Conservation (phyloP, 2,888 invertebrate genomes). For the Merodon equestris region DNA sequence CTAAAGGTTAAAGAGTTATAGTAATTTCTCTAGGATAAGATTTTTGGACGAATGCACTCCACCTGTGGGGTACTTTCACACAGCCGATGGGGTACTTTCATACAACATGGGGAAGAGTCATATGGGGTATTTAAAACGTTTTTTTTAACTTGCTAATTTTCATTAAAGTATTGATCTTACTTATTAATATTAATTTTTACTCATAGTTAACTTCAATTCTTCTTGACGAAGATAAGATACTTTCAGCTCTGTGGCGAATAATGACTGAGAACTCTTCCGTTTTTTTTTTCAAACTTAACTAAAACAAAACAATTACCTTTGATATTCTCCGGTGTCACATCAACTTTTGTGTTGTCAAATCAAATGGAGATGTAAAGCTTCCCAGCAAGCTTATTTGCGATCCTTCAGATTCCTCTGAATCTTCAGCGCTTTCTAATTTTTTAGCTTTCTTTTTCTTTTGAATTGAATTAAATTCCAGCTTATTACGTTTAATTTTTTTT, state of each 20-base stretch:
- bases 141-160: no score
- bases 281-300: slow-evolving; percentile 38
- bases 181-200: no score
- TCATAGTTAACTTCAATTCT: no score
- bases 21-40: slow-evolving; percentile 14
- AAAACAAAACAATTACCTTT: slow-evolving; percentile 43
- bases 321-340: slow-evolving; percentile 34
- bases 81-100: slow-evolving; percentile 20
- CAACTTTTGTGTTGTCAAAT: slow-evolving; percentile 32
- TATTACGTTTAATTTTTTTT: no score
- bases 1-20: slow-evolving; percentile 21
- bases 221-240: slow-evolving; percentile 27
- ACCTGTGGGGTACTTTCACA: no score
- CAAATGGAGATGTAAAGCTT: no score
- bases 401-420: no score
- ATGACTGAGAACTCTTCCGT: slow-evolving; percentile 34
- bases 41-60: slow-evolving; percentile 8
- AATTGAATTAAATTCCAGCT: no score
- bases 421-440: slow-evolving; percentile 43
- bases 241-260: slow-evolving; percentile 37
- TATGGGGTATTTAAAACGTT: slow-evolving; percentile 3
- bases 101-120: slow-evolving; percentile 36
- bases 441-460: no score
- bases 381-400: no score
- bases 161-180: no score